Evolutionary conservation across 2,888 invertebrate species (phyloP).

Genomic region (Orthonychiurus folsomi): DNA sequence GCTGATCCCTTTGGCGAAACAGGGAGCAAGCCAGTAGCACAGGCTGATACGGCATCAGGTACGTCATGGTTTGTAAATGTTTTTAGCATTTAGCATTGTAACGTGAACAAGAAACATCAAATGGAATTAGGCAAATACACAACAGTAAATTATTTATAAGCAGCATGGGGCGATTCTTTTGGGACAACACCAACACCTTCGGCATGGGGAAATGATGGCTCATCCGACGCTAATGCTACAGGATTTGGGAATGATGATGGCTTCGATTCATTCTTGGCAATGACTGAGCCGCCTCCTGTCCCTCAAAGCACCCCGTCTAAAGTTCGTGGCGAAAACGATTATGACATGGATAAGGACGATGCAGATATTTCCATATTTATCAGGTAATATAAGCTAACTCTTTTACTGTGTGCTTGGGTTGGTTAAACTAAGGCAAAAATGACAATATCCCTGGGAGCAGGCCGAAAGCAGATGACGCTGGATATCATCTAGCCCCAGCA

Average conservation of each 20-base stretch:
- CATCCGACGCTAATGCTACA: slow-evolving; percentile 39
- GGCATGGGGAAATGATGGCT: slow-evolving; percentile 52
- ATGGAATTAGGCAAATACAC: too few relatives aligned
- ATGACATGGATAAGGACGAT: slow-evolving; percentile 41
- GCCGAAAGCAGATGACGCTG: slow-evolving; percentile 37
- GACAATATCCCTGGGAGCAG: slow-evolving; percentile 7
- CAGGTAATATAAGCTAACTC: slow-evolving; percentile 28
- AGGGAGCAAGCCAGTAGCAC: too few relatives aligned
- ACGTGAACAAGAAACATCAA: too few relatives aligned
- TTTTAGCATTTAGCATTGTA: too few relatives aligned
- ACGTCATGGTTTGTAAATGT: too few relatives aligned
- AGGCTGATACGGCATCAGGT: too few relatives aligned
- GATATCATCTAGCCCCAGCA: slow-evolving; percentile 53
- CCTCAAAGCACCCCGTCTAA: slow-evolving; percentile 59
- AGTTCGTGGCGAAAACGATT: slow-evolving; percentile 41
- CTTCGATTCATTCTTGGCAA: slow-evolving; percentile 53
- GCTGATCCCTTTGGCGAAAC: not conserved
- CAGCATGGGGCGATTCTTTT: not conserved
- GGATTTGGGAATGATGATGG: slow-evolving; percentile 61
- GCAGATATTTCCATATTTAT: slow-evolving; percentile 42
- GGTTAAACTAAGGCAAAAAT: not conserved
- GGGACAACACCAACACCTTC: not conserved
- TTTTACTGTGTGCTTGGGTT: not conserved
- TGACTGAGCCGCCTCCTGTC: slow-evolving; percentile 62
- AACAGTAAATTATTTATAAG: too few relatives aligned